phyloP scores from a whole-genome alignment of 1,140 invertebrate genomes.

The Drosophila nigromelanica region DNA sequence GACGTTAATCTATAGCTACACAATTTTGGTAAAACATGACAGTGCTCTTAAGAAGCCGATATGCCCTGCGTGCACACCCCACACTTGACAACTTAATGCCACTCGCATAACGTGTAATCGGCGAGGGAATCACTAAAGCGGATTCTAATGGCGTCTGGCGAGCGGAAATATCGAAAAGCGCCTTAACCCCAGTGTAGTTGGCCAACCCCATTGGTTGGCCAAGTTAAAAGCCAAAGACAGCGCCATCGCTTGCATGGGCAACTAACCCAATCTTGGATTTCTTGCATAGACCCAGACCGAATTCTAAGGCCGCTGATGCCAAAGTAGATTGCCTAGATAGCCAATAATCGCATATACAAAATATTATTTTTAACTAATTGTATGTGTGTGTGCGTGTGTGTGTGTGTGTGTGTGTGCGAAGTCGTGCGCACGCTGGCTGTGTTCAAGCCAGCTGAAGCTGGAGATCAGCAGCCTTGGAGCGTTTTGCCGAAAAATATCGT shows the following conservation, averaged over 20 bases:
- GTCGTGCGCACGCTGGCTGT: conserved; percentile 44
- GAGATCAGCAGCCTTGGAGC: conserved; percentile 66
- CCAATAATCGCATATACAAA: conserved; percentile 63
- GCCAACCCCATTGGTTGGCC: conserved; percentile 5
- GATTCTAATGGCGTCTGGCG: conserved; percentile 63
- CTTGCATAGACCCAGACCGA: conserved; percentile 53
- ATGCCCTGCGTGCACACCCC: conserved; percentile 21
- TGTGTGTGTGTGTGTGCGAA: conserved; percentile 43
- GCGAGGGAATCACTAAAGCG: conserved; percentile 70
- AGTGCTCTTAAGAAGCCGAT: conserved; percentile 1
- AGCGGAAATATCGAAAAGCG: conserved; percentile 71
- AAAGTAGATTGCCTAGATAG: conserved; percentile 77
- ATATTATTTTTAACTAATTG: conserved; percentile 80
- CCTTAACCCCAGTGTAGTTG: conserved; percentile 42
- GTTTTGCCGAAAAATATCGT: conserved; percentile 75
- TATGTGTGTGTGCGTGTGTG: conserved; percentile 13
- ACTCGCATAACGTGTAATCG: conserved; percentile 58
- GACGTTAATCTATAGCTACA: too few relatives aligned
- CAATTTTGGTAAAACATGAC: neutral
- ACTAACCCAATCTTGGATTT: conserved; percentile 39
- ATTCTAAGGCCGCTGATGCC: conserved; percentile 73
- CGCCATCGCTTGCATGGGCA: conserved; percentile 16
- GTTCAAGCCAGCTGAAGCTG: conserved; percentile 44
- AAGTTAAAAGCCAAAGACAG: conserved; percentile 6
- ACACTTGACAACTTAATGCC: conserved; percentile 53